phyloP scores from a whole-genome alignment of 1,140 invertebrate species.

The Alviniconcha marisindica region DNA sequence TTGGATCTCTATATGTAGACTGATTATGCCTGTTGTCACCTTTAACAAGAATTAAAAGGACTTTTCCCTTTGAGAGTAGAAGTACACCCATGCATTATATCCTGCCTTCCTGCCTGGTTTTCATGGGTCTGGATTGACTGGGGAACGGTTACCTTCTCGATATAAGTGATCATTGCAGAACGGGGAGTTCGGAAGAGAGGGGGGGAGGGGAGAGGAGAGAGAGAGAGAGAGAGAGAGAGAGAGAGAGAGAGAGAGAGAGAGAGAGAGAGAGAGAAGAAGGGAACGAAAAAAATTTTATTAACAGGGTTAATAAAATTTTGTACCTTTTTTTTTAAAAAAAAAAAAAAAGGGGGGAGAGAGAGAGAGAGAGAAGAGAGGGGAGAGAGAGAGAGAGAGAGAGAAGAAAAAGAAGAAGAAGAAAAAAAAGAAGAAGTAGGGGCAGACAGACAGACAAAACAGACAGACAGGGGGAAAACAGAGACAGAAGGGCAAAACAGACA shows the following conservation, averaged over 20 bases:
- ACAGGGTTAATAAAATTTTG: too few species aligned
- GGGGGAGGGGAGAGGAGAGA: neutral
- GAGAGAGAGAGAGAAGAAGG: neutral
- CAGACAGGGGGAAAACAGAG: too few species aligned
- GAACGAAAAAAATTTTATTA: neutral
- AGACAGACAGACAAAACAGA: neutral
- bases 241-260: neutral
- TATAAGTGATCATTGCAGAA: neutral
- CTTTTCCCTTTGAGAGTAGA: too few species aligned
- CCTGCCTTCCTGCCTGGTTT: too few species aligned
- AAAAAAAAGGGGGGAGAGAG: neutral
- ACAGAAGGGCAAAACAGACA: too few species aligned
- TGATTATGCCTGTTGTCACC: too few species aligned
- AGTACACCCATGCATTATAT: too few species aligned
- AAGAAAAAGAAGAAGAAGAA: neutral
- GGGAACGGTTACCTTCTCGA: too few species aligned
- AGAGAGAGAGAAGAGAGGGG: neutral
- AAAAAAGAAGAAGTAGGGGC: neutral
- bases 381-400: conserved; percentile 13
- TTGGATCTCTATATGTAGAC: too few species aligned
- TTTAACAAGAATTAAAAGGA: too few species aligned
- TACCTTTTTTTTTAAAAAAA: neutral
- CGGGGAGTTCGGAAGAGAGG: neutral
- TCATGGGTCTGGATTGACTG: too few species aligned
- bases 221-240: conserved; percentile 2